These are phyloP conservation scores for Arbacia lixula DNA, from an alignment of 53 echinoderm and acorn worm species.

Conservation along the genomic window DNA sequence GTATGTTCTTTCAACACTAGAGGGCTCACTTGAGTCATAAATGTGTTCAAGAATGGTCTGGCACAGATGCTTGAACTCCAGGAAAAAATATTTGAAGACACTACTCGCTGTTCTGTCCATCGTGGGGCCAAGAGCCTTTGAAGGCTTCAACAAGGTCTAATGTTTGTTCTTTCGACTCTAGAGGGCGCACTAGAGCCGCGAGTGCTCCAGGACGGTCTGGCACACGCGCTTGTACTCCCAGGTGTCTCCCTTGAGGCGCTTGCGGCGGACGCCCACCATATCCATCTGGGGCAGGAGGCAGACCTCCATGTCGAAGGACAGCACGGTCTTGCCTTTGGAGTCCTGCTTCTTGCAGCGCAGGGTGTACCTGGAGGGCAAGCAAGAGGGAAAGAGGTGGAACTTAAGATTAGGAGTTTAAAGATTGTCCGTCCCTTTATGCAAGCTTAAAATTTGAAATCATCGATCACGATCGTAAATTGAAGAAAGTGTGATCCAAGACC, in stretches of 20 bases:
- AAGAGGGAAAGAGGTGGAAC: background rate
- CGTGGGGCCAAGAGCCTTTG: too few species aligned
- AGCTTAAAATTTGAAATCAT: too few species aligned
- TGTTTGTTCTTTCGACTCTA: background rate
- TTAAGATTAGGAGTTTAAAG: too few species aligned
- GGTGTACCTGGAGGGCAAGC: constrained; percentile 71
- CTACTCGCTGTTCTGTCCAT: constrained; percentile 70
- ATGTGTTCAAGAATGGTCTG: constrained; percentile 75
- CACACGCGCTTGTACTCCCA: constrained; percentile 97
- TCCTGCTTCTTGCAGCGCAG: constrained; percentile 97
- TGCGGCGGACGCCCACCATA: constrained; percentile 90
- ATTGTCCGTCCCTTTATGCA: too few species aligned
- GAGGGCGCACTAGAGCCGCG: constrained; percentile 11
- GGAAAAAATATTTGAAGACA: constrained; percentile 82
- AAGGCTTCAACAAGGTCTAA: background rate
- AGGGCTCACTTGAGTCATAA: too few species aligned
- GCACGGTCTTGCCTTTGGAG: constrained; percentile 80
- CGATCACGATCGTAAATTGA: too few species aligned
- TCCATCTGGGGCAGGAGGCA: constrained; percentile 97
- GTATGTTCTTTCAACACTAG: too few species aligned
- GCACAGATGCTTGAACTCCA: constrained; percentile 93
- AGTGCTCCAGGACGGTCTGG: constrained; percentile 76
- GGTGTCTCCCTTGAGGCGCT: constrained; percentile 93
- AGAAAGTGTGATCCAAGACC: too few species aligned
- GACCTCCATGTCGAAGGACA: constrained; percentile 98